A percentile compares a stretch with the other conserved stretches of the same genome.
phyloP scores from a whole-genome alignment of 1,140 invertebrate genomes.

The Luehdorfia chinensis region DNA sequence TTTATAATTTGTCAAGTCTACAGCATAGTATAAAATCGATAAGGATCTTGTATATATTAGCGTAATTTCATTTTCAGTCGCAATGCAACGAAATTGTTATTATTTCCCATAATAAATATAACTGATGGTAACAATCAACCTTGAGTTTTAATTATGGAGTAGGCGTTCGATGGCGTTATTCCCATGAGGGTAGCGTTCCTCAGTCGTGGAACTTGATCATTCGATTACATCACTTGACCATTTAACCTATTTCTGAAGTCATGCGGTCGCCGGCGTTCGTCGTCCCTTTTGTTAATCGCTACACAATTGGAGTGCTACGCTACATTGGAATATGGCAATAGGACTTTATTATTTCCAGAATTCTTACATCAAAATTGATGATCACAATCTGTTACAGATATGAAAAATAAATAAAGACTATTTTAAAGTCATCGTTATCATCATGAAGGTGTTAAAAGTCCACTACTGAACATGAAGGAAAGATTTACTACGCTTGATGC shows the following conservation, averaged over 20 bases:
- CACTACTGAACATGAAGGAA: too few species aligned
- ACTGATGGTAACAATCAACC: not conserved
- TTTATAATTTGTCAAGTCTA: too few species aligned
- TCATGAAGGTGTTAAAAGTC: too few species aligned
- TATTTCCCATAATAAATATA: not conserved
- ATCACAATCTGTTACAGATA: too few species aligned
- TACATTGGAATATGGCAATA: not conserved
- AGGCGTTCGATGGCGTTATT: not conserved
- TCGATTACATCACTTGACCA: slow-evolving; percentile 20
- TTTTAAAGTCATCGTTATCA: too few species aligned
- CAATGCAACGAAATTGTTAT: not conserved
- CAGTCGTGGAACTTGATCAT: slow-evolving; percentile 5
- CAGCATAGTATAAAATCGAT: too few species aligned
- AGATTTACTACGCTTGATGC: too few species aligned
- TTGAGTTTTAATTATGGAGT: slow-evolving; percentile 10
- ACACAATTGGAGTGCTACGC: not conserved
- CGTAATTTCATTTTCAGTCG: too few species aligned
- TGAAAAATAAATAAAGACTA: too few species aligned
- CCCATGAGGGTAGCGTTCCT: not conserved
- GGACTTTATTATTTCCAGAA: too few species aligned
- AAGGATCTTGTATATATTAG: too few species aligned
- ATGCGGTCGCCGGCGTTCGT: slow-evolving; percentile 15
- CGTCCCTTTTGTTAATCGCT: not conserved
- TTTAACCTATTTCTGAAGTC: slow-evolving; percentile 29
- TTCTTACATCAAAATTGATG: too few species aligned